Conservation (phyloP, 1,140 invertebrate species). For the Octopus sinensis region DNA sequence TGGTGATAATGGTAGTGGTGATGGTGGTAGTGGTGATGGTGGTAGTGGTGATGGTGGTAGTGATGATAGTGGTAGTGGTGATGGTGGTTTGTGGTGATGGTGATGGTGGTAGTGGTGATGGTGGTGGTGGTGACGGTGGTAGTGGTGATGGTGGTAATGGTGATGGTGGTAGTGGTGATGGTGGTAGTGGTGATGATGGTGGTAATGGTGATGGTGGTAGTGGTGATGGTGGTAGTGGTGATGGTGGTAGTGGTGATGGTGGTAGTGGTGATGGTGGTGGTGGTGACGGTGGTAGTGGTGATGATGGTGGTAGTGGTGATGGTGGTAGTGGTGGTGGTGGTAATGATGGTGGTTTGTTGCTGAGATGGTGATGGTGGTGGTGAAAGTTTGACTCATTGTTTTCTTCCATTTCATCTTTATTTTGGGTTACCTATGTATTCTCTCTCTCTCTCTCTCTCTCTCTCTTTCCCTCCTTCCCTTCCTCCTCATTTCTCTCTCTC, state of each 20-base stretch:
- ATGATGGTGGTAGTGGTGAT: background rate
- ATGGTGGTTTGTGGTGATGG: background rate
- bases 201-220: no score
- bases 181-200: no score
- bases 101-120: conserved; percentile 11
- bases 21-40: conserved; percentile 12
- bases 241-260: no score
- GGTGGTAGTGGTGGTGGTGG: conserved; percentile 5
- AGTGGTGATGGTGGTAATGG: no score
- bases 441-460: conserved; percentile 1
- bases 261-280: background rate
- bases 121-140: background rate
- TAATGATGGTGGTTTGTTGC: background rate
- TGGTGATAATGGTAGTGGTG: background rate
- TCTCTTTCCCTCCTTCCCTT: background rate
- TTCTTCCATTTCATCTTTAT: conserved; percentile 4
- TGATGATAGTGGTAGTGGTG: no score
- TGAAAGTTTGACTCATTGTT: conserved; percentile 9
- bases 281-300: conserved; percentile 6
- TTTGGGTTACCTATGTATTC: conserved; percentile 11
- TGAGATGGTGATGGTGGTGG: conserved; percentile 3
- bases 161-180: no score
- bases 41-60: background rate
- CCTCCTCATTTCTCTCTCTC: no score
- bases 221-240: no score